Base-by-base conservation (phyloP, 1,140 invertebrate species). In the Bradysia coprophila region DNA sequence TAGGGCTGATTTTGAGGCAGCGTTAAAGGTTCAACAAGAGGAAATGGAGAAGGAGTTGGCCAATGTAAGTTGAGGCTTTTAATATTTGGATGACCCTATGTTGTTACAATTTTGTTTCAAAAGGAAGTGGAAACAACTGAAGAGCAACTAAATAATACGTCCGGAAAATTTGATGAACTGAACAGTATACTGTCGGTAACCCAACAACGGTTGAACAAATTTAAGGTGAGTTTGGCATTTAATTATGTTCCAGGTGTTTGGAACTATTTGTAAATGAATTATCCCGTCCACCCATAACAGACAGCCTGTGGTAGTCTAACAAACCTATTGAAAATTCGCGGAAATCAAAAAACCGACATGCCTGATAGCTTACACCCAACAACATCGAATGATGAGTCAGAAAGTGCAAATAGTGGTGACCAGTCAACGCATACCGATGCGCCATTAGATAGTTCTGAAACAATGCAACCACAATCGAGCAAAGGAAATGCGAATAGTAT, bases 201-300 rank as follows among this genome's bases (percentile, higher is more conserved):
- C 1, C 87, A 93, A 58, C 80, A 78, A 43, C 87, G 88, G 63
- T 64, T 95, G 34, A 90, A 87, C 63, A 76, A 73, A 53, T 77
- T 94, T 47, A 93, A 90, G 69, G 81, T 81, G 64, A 60, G 49
- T 44, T 18, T n/a, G n/a, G n/a, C n/a, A n/a, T n/a, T n/a, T n/a
- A n/a, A n/a, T n/a, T n/a, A n/a, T 13, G 4, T 18, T 45, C 2
- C 18, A n/a, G n/a, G n/a, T n/a, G n/a, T n/a, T n/a, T n/a, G n/a
- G n/a, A n/a, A n/a, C n/a, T n/a, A n/a, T n/a, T n/a, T n/a, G n/a
- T n/a, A n/a, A n/a, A n/a, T n/a, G n/a, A n/a, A n/a, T n/a, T n/a
- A n/a, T n/a, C n/a, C n/a, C n/a, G n/a, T n/a, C n/a, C n/a, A n/a
- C n/a, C n/a, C n/a, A n/a, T n/a, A n/a, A n/a, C n/a, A 78, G 76